Evolutionary conservation across 2,888 invertebrate species (phyloP).

Genomic region (Lasiommata megera): DNA sequence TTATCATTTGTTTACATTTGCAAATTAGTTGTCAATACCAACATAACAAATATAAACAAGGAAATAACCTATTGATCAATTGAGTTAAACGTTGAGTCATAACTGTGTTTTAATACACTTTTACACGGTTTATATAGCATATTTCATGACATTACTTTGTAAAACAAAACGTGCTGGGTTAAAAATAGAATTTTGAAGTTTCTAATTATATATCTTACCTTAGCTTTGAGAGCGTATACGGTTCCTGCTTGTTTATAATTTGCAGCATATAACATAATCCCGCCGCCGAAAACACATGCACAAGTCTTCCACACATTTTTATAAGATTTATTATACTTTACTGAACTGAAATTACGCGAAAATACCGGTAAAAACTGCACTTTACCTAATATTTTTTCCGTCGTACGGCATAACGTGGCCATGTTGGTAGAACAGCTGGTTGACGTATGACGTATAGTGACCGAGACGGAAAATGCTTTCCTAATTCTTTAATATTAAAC

Average conservation of each 20-base stretch:
- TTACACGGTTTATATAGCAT: neutral
- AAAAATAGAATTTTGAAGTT: constrained; percentile 23
- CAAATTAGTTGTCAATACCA: constrained; percentile 17
- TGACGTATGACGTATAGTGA: constrained; percentile 51
- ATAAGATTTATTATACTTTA: constrained; percentile 51
- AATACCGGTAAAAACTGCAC: constrained; percentile 55
- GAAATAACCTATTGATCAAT: constrained; percentile 2
- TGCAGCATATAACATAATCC: constrained; percentile 61
- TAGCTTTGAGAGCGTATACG: constrained; percentile 73
- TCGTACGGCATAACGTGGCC: constrained; percentile 73
- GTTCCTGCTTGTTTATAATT: constrained; percentile 56
- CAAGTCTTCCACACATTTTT: constrained; percentile 61
- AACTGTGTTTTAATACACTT: neutral
- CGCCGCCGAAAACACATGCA: constrained; percentile 68
- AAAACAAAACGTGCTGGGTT: neutral
- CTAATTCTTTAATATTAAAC: neutral
- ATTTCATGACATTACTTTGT: neutral
- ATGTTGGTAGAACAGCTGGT: constrained; percentile 74
- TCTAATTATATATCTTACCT: constrained; percentile 54
- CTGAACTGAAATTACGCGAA: constrained; percentile 56
- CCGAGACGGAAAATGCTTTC: neutral
- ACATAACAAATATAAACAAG: constrained; percentile 15
- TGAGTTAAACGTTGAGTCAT: neutral
- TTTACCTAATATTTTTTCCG: constrained; percentile 69
- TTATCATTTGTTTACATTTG: constrained; percentile 24